Evolutionary conservation across 2,113 vertebrate genomes (phyloP), one percentile per base, ranked within the genome.

Genomic region (Alligator mississippiensis): DNA sequence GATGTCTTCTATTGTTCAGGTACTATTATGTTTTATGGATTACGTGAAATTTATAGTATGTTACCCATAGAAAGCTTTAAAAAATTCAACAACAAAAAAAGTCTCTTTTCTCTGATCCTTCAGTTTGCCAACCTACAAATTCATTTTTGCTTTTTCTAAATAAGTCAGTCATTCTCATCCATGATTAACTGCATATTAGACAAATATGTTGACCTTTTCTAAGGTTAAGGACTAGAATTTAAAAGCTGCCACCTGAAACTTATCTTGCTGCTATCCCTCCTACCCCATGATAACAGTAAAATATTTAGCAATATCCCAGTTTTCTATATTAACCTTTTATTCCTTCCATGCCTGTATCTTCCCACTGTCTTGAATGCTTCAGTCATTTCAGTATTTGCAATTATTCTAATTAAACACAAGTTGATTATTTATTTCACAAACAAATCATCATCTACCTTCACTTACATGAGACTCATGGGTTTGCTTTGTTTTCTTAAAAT

Each of bases 51-150:
- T 1, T 54, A 55, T 18, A 60, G 28, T 19, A 22, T 0, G 1
- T 30, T 66, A 3, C 1, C 0, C 1, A 22, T 2, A 0, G 14
- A 14, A 27, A 14, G 27, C 22, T 55, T 47, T 47, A 47, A 34
- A 34, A 22, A 59, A 3, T 2, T 28, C 62, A 10, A 28, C 2
- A 0, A 8, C 0, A 0, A 59, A 6, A 63, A n/a, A 70, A 70
- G 77, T 25, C n/a, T 4, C 30, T 58, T 24, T 38, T 38, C 11
- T 74, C 58, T 28, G 57, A 11, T 3, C 70, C 34, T 4, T 28
- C 34, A 3, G 13, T 22, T 68, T 11, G 47, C 47, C 47, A 47
- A 47, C 47, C 47, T 47, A 47, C 47, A 47, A 47, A 7, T 47
- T 47, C 21, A 74, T 22, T 38, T 74, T 74, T 38, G 22, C 34